These are phyloP conservation scores for Myzus persicae DNA, from an alignment of 1,140 invertebrate genomes.

Conservation along the genomic window DNA sequence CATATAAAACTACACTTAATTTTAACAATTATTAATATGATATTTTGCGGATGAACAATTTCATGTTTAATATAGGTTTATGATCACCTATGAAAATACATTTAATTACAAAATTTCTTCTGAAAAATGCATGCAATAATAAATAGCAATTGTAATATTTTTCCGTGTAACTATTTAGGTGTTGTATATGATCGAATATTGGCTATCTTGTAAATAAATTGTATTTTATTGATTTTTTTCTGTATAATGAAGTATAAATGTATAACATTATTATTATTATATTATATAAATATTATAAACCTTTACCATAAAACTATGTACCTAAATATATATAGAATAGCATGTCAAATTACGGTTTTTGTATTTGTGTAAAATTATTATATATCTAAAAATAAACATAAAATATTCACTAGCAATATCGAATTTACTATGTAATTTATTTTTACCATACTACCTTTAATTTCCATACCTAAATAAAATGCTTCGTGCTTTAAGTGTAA, in stretches of 20 bases:
- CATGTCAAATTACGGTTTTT: slow-evolving; percentile 51
- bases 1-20: not conserved
- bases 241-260: slow-evolving; percentile 50
- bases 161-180: slow-evolving; percentile 41
- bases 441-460: no score
- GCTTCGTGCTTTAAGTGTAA: no score
- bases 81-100: not conserved
- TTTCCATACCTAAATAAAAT: no score
- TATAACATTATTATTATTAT: slow-evolving; percentile 46
- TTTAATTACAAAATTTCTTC: not conserved
- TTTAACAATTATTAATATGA: not conserved
- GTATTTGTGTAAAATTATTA: slow-evolving; percentile 54
- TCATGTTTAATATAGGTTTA: not conserved
- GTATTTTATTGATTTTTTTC: slow-evolving; percentile 42
- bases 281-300: slow-evolving; percentile 22
- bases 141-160: slow-evolving; percentile 34
- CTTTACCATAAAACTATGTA: slow-evolving; percentile 43
- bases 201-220: slow-evolving; percentile 44
- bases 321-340: slow-evolving; percentile 37
- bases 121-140: not conserved
- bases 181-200: slow-evolving; percentile 47
- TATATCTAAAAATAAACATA: slow-evolving; percentile 49
- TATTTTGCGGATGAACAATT: not conserved
- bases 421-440: not conserved
- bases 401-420: slow-evolving; percentile 49